Percentiles rank a stretch among this genome's conserved stretches.
Evolutionary conservation across 2,113 vertebrate genomes (phyloP).

Genomic region (Rostratula benghalensis): DNA sequence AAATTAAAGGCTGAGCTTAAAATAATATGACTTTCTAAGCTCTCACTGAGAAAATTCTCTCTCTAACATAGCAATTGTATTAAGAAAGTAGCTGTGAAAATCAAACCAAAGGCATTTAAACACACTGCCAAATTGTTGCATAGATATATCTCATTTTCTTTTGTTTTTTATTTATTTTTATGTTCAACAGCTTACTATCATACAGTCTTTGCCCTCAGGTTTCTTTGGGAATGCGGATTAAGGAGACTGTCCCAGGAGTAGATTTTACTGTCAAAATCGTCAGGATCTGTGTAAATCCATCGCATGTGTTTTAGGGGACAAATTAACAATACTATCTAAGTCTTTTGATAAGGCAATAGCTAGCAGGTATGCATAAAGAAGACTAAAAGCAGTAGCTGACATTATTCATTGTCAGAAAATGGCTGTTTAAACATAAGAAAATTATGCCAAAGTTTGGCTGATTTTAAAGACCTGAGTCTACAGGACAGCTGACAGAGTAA

Average conservation of each 20-base stretch:
- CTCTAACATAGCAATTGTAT: neutral
- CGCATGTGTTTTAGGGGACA: neutral
- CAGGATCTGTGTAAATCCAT: constrained; percentile 35
- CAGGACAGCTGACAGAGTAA: neutral
- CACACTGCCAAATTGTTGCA: neutral
- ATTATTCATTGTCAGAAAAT: neutral
- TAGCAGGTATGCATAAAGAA: constrained; percentile 39
- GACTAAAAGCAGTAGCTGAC: neutral
- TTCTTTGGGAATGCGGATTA: constrained; percentile 38
- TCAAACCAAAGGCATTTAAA: constrained; percentile 23
- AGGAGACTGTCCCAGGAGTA: constrained; percentile 21
- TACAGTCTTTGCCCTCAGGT: constrained; percentile 34
- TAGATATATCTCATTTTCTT: constrained; percentile 25
- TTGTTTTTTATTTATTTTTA: constrained; percentile 46
- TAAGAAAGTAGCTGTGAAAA: constrained; percentile 6
- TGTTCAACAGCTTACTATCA: constrained; percentile 28
- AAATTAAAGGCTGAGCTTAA: constrained; percentile 17
- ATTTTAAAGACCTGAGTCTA: neutral
- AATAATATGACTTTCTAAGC: neutral
- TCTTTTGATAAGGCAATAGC: constrained; percentile 42
- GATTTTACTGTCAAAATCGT: constrained; percentile 57
- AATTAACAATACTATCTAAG: constrained; percentile 21
- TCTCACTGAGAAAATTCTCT: neutral
- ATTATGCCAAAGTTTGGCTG: neutral
- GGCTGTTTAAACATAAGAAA: constrained; percentile 4